Conservation (phyloP, 1,140 invertebrate genomes). For the Pachypsylla venusta region DNA sequence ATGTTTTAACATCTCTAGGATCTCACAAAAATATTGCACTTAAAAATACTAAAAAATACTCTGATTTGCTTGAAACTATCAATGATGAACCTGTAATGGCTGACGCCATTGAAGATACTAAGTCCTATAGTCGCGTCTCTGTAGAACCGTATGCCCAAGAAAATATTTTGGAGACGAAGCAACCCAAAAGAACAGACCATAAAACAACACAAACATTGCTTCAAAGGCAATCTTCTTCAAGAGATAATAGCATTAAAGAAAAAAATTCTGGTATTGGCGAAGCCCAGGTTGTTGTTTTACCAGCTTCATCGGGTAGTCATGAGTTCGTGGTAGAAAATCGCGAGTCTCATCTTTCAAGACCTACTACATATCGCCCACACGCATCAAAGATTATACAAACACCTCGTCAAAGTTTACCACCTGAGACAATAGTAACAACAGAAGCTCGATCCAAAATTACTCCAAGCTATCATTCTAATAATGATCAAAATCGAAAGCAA, state of each 20-base stretch:
- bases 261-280: background rate
- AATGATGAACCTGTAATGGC: background rate
- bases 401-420: background rate
- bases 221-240: background rate
- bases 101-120: background rate
- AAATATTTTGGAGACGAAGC: background rate
- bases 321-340: background rate
- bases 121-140: background rate
- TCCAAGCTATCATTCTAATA: background rate
- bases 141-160: background rate
- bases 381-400: background rate
- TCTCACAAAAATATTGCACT: background rate
- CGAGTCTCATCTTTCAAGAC: background rate
- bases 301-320: background rate
- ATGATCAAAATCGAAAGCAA: background rate
- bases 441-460: background rate
- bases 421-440: background rate
- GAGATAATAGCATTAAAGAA: background rate
- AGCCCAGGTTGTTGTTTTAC: background rate
- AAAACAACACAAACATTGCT: background rate
- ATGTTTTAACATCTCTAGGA: background rate
- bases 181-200: background rate
- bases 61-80: background rate
- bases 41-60: background rate
- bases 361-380: background rate